phyloP scores from a whole-genome alignment of 2,797 vertebrate genomes.

The Vultur gryphus region DNA sequence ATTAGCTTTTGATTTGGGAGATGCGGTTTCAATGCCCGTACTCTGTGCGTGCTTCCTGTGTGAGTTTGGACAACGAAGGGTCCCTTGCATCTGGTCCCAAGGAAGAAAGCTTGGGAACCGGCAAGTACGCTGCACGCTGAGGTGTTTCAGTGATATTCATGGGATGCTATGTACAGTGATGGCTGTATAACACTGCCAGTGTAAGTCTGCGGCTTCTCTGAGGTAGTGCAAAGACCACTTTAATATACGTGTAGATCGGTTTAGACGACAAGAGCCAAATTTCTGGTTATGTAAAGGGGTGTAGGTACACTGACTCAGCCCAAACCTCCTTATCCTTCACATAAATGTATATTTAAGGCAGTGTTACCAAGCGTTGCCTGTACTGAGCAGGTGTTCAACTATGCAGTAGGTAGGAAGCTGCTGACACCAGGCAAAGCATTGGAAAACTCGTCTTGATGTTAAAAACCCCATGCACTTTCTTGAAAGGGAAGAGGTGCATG shows the following conservation, averaged over 20 bases:
- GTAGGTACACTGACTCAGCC: neutral
- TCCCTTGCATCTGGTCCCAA: neutral
- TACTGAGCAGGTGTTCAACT: neutral
- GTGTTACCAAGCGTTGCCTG: neutral
- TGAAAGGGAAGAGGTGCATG: neutral
- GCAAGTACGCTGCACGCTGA: rapidly evolving
- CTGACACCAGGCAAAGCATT: neutral
- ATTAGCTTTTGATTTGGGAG: neutral
- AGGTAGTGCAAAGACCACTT: neutral
- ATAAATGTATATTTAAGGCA: neutral
- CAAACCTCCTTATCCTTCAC: neutral
- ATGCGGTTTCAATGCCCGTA: rapidly evolving
- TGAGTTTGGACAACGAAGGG: neutral
- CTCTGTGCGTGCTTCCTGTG: rapidly evolving
- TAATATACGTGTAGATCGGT: rapidly evolving
- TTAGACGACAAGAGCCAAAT: neutral
- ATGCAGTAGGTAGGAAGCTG: neutral
- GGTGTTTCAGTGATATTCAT: too few species aligned
- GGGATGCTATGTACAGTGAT: neutral
- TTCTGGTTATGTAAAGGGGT: neutral
- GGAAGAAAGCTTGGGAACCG: neutral
- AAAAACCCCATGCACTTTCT: neutral
- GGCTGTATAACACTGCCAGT: neutral
- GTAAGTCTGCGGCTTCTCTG: neutral
- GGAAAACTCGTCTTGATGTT: neutral